A percentile compares a stretch with the other conserved stretches of the same genome.
These are phyloP conservation scores for Rhodophaea formosa DNA, from an alignment of 2,888 invertebrate species.

Conservation along the genomic window DNA sequence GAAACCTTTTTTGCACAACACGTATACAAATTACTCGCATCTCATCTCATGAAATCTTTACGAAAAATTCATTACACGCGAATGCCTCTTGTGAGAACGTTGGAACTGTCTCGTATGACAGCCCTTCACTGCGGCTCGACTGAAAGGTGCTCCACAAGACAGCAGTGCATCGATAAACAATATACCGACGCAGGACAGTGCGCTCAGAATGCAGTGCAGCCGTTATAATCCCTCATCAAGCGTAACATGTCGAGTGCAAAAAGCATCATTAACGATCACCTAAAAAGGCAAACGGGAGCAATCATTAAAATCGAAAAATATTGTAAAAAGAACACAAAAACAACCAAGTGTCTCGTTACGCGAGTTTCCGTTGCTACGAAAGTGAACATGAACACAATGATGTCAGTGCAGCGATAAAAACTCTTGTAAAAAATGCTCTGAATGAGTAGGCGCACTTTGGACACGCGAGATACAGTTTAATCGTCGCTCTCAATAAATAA, in stretches of 20 bases:
- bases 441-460: slow-evolving; percentile 60
- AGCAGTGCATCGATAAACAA: slow-evolving; percentile 32
- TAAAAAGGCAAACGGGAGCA: slow-evolving; percentile 77
- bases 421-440: slow-evolving; percentile 65
- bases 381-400: slow-evolving; percentile 76
- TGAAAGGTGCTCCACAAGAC: slow-evolving; percentile 52
- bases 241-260: slow-evolving; percentile 71
- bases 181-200: slow-evolving; percentile 34
- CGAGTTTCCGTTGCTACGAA: slow-evolving; percentile 77
- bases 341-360: slow-evolving; percentile 69
- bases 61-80: slow-evolving; percentile 61
- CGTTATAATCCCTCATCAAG: slow-evolving; percentile 76
- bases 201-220: slow-evolving; percentile 57
- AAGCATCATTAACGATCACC: slow-evolving; percentile 78
- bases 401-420: slow-evolving; percentile 69
- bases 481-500: slow-evolving; percentile 37
- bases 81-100: slow-evolving; percentile 65
- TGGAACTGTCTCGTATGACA: slow-evolving; percentile 65
- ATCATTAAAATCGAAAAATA: slow-evolving; percentile 76
- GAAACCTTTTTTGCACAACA: slow-evolving; percentile 47
- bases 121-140: slow-evolving; percentile 67
- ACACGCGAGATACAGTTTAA: slow-evolving; percentile 54
- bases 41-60: slow-evolving; percentile 42
- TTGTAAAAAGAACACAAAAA: slow-evolving; percentile 71
- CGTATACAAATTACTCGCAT: slow-evolving; percentile 37